Conservation (phyloP, 2,113 vertebrate species). For the Enhydra lutris region DNA sequence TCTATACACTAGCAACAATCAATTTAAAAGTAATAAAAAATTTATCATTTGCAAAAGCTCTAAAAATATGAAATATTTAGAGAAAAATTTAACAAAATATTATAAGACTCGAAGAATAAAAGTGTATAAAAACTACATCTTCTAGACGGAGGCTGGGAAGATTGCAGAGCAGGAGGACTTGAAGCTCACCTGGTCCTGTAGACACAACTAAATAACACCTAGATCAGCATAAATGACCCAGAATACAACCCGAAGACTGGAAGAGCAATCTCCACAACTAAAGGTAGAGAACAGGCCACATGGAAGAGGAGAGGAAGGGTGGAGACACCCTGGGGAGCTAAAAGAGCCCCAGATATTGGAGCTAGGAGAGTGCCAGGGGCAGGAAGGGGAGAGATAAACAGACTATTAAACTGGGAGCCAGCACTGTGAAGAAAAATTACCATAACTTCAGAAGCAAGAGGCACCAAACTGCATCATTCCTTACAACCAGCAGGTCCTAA, state of each 20-base stretch:
- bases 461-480: too few species aligned
- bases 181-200: not conserved
- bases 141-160: not conserved
- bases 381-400: too few species aligned
- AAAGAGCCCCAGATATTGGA: too few species aligned
- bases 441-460: too few species aligned
- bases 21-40: not conserved
- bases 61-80: not conserved
- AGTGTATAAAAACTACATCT: not conserved
- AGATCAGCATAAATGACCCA: not conserved
- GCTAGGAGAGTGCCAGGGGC: too few species aligned
- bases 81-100: not conserved
- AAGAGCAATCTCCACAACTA: too few species aligned
- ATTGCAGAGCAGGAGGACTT: not conserved
- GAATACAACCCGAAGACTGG: not conserved
- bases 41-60: not conserved
- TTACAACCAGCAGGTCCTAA: too few species aligned
- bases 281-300: too few species aligned
- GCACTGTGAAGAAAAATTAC: too few species aligned
- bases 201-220: not conserved
- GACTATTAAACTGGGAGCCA: too few species aligned
- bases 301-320: too few species aligned
- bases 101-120: not conserved
- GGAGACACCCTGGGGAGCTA: too few species aligned
- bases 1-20: not conserved